Conservation (phyloP, 2,888 invertebrate species). For the Eupithecia subumbrata region DNA sequence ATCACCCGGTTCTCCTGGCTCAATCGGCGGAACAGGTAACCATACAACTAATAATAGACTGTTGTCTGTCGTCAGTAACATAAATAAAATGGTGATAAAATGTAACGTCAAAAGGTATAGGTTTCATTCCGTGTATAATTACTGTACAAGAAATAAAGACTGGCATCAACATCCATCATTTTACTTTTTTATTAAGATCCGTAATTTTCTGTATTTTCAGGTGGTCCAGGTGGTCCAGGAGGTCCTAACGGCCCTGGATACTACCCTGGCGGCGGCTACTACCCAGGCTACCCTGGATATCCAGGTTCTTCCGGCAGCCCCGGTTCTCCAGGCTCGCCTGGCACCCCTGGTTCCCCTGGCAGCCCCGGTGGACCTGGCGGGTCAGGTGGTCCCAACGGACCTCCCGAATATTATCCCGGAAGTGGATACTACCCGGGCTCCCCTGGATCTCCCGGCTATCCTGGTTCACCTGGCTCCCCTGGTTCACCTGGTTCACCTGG, state of each 20-base stretch:
- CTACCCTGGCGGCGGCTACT: conserved; percentile 40
- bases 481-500: conserved; percentile 42
- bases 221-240: conserved; percentile 32
- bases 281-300: conserved; percentile 56
- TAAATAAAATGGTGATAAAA: too few relatives aligned
- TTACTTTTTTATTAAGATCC: not conserved
- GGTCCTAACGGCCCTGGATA: conserved; percentile 38
- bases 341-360: conserved; percentile 36
- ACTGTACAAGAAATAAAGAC: not conserved
- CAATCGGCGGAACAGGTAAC: conserved; percentile 50
- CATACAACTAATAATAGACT: not conserved
- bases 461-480: conserved; percentile 26
- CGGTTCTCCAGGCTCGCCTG: not conserved
- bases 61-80: not conserved
- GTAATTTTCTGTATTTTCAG: not conserved
- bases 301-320: conserved; percentile 35
- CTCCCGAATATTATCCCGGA: conserved; percentile 23
- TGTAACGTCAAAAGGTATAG: too few relatives aligned
- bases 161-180: not conserved
- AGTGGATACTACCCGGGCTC: conserved; percentile 41
- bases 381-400: conserved; percentile 42
- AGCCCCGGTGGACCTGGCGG: not conserved
- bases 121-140: not conserved
- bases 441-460: conserved; percentile 7
- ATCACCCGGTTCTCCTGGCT: conserved; percentile 46